Evolutionary conservation across 2,888 invertebrate genomes (phyloP).

Genomic region (Bursaphelenchus okinawaensis): DNA sequence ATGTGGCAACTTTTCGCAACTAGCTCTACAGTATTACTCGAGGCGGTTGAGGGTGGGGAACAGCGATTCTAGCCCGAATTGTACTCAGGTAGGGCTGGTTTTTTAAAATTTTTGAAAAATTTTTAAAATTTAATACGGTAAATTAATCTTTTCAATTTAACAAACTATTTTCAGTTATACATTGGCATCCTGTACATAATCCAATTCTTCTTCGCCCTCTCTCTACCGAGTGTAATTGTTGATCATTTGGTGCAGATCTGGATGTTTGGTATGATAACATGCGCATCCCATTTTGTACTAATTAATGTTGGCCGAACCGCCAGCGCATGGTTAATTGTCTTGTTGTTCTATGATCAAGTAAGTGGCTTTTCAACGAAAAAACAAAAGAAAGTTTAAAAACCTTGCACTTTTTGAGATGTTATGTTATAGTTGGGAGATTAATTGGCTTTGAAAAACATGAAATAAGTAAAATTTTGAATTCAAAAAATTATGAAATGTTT

Average conservation of each 20-base stretch:
- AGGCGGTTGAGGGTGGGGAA: conserved; percentile 6
- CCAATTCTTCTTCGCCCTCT: conserved; percentile 21
- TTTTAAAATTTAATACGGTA: not conserved
- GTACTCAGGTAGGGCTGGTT: conserved; percentile 8
- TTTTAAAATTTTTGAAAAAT: too few relatives aligned
- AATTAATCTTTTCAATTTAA: not conserved
- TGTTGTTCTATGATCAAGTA: conserved; percentile 22
- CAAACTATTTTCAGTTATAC: conserved; percentile 16
- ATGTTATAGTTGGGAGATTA: too few relatives aligned
- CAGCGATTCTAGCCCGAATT: conserved; percentile 7
- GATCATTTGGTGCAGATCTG: conserved; percentile 32
- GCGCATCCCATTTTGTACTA: conserved; percentile 21
- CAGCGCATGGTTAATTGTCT: conserved; percentile 20
- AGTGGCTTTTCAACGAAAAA: too few relatives aligned
- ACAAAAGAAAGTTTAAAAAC: too few relatives aligned
- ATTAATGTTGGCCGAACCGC: conserved; percentile 18
- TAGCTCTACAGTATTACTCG: conserved; percentile 21
- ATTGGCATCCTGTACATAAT: conserved; percentile 20
- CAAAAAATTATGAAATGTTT: too few relatives aligned
- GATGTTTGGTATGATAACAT: conserved; percentile 32
- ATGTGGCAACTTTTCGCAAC: conserved; percentile 22
- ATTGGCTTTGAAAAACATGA: too few relatives aligned
- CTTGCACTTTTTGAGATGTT: too few relatives aligned
- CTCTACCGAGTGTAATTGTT: conserved; percentile 27
- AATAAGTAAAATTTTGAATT: too few relatives aligned